Evolutionary conservation across 2,113 vertebrate genomes (phyloP).

Genomic region (Neodontobutis hainanensis): DNA sequence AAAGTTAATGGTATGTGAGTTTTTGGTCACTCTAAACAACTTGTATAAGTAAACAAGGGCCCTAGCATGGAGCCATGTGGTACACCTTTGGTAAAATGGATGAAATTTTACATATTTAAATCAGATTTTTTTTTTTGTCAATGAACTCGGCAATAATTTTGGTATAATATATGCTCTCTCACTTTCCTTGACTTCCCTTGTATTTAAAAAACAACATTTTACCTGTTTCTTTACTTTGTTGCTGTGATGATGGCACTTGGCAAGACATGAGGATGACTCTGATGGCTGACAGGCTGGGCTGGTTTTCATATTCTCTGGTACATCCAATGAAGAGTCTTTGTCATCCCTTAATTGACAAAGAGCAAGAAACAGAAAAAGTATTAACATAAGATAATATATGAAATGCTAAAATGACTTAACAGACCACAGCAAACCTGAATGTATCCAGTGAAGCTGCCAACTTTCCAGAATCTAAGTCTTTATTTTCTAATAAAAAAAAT

Average conservation of each 20-base stretch:
- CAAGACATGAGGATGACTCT: constrained; percentile 34
- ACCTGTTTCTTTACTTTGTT: constrained; percentile 60
- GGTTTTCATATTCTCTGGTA: constrained; percentile 38
- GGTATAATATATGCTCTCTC: too few species aligned
- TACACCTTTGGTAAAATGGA: neutral
- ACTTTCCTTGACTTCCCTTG: too few species aligned
- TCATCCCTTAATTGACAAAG: constrained; percentile 29
- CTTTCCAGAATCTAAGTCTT: constrained; percentile 2
- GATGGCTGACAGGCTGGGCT: constrained; percentile 24
- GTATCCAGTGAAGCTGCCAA: constrained; percentile 27
- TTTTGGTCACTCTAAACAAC: too few species aligned
- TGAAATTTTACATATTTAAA: too few species aligned
- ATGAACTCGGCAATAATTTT: too few species aligned
- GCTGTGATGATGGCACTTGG: constrained; percentile 26
- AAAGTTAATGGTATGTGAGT: too few species aligned
- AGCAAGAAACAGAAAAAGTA: neutral
- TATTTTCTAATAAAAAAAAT: constrained; percentile 8
- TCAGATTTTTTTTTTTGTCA: too few species aligned
- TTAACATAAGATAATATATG: neutral
- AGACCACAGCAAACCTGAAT: constrained; percentile 44
- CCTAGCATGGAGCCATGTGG: neutral
- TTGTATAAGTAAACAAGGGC: too few species aligned
- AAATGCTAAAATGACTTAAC: neutral
- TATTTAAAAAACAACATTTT: neutral
- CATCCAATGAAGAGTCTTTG: constrained; percentile 19